Evolutionary conservation across 2,888 invertebrate species (phyloP).

Genomic region (Dolichopus griseipennis): DNA sequence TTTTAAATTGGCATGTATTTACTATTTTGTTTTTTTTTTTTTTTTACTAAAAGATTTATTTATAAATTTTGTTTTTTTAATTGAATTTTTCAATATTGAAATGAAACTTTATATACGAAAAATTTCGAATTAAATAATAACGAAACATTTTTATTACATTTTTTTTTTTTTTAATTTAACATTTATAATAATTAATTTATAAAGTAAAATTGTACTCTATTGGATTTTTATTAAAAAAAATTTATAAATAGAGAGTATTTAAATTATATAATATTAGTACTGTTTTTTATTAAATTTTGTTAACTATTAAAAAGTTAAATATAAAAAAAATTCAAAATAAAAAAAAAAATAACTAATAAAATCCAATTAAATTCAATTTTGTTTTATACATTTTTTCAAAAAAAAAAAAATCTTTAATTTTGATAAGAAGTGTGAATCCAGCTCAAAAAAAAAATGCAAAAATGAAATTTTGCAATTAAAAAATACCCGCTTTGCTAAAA

Average conservation of each 20-base stretch:
- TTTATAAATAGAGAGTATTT: too few species aligned
- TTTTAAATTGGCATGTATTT: neutral
- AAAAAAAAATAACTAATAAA: too few species aligned
- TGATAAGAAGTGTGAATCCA: neutral
- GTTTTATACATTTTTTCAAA: too few species aligned
- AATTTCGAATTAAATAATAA: slow-evolving; percentile 19
- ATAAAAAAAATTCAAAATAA: too few species aligned
- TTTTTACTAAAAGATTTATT: slow-evolving; percentile 18
- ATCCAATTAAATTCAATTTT: too few species aligned
- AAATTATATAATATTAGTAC: too few species aligned
- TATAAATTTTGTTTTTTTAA: slow-evolving; percentile 22
- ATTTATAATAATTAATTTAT: slow-evolving; percentile 9
- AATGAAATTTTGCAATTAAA: slow-evolving; percentile 1
- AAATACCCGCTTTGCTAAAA: neutral
- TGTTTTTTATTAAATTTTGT: too few species aligned
- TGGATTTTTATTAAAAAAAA: too few species aligned
- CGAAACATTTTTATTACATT: slow-evolving; percentile 20
- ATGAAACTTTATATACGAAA: slow-evolving; percentile 25
- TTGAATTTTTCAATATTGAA: slow-evolving; percentile 20
- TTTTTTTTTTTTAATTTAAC: slow-evolving; percentile 11
- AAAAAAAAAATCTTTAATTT: too few species aligned
- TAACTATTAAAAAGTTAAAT: too few species aligned
- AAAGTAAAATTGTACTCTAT: too few species aligned
- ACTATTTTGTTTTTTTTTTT: neutral
- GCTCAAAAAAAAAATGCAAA: neutral